Base-by-base conservation (phyloP, 2,888 invertebrate genomes). In the Ceratothoa steindachneri region DNA sequence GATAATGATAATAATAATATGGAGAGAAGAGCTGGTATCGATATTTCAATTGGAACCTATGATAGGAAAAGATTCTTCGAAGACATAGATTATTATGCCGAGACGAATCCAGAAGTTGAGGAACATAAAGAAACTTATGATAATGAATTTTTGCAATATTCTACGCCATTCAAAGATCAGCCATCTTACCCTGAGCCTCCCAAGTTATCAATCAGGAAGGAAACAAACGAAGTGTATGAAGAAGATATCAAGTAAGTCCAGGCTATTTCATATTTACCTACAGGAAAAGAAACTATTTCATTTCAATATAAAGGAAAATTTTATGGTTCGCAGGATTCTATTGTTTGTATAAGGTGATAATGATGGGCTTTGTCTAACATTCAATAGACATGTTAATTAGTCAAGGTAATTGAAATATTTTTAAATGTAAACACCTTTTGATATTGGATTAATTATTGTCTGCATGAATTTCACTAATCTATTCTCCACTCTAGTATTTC, bases 91-190 rank as follows among this genome's bases (percentile, higher is more conserved):
- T 30, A 60, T 28, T 60, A 70, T 15, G n/a, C 67, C 19, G 41
- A 53, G 19, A 69, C 67, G 15, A 69, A 75, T 4, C 22, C 53
- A 30, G 68, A 77, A 31, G 55, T 53, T 30, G 66, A 69, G 4
- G 52, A 29, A 30, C 30, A 70, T 2, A 15, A 29, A 55, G 66
- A 55, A 9, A 27, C 22, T 28, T 24, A 28, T n/a, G 29, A 19
- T 3, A 30, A 70, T 4, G n/a, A 19, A 7, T 5, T 7, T 60
- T 19, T n/a, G 7, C 5, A n/a, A 27, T 60, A 22, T 9, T 60
- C 60, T 19, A 9, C 5, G 60, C 19, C 60, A 60, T 7, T 60
- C 19, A 60, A n/a, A 5, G 27, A 60, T n/a, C 60, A 60, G 9
- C 19, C 60, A 19, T 9, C 60, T 5, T 9, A 30, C 19, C 19